Evolutionary conservation across 2,113 vertebrate species (phyloP).

Genomic region (Plecotus auritus): DNA sequence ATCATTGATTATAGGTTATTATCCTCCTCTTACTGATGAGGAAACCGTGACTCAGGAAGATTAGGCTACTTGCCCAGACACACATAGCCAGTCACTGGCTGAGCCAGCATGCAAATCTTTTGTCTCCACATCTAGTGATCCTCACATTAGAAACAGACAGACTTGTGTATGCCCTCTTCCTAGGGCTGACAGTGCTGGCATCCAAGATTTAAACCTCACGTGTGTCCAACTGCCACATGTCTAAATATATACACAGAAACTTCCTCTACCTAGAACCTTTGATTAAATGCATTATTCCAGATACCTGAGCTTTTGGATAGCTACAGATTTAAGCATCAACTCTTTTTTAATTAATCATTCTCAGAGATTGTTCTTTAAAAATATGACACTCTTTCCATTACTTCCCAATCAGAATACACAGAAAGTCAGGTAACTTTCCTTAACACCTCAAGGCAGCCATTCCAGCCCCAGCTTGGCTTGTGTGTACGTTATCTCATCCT

Average conservation of each 20-base stretch:
- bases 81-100: background rate
- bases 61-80: background rate
- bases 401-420: background rate
- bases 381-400: background rate
- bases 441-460: background rate
- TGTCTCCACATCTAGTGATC: background rate
- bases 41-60: background rate
- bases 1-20: background rate
- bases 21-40: background rate
- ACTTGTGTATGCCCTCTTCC: background rate
- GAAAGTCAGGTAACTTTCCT: background rate
- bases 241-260: background rate
- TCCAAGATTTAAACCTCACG: background rate
- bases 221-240: background rate
- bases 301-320: background rate
- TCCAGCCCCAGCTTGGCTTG: background rate
- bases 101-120: background rate
- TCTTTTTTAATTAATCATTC: background rate
- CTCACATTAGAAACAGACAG: background rate
- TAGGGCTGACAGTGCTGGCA: background rate
- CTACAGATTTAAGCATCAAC: background rate
- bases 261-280: background rate
- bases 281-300: background rate
- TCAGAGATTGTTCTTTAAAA: constrained; percentile 13
- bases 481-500: background rate